Percentiles rank a stretch among this genome's conserved stretches.
Conservation (phyloP, 2,888 invertebrate genomes). For the Nomada goodeniana region DNA sequence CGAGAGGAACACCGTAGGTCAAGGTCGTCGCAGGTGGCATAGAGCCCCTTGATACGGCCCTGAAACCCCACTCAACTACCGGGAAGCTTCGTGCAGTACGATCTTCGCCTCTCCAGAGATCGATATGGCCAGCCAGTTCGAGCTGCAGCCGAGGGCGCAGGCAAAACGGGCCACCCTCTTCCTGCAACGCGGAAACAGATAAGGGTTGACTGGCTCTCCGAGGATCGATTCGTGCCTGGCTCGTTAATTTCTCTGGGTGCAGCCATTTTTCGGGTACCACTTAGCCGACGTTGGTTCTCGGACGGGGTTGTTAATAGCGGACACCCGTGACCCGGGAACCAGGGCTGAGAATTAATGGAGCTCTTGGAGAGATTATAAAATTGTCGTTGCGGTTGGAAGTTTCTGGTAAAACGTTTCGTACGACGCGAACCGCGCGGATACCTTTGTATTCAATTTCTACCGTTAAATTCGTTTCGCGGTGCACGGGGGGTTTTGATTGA, state of each 20-base stretch:
- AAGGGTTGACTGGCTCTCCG: slow-evolving; percentile 14
- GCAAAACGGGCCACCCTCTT: slow-evolving; percentile 41
- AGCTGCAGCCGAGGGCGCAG: slow-evolving; percentile 47
- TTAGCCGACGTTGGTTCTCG: not conserved
- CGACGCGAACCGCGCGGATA: too few species aligned
- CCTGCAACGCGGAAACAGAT: slow-evolving; percentile 19
- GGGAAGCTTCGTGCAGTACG: slow-evolving; percentile 59
- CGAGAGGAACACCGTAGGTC: slow-evolving; percentile 81
- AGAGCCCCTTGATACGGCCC: slow-evolving; percentile 54
- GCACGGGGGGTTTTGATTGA: not conserved
- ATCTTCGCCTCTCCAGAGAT: slow-evolving; percentile 59
- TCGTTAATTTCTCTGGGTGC: not conserved
- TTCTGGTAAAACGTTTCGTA: not conserved
- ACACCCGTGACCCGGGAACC: not conserved
- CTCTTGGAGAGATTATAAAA: not conserved
- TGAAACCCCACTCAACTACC: slow-evolving; percentile 56
- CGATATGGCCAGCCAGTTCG: slow-evolving; percentile 60
- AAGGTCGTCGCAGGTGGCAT: slow-evolving; percentile 75
- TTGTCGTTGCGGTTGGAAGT: too few species aligned
- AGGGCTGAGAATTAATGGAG: too few species aligned
- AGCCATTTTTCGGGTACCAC: not conserved
- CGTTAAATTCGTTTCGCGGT: too few species aligned
- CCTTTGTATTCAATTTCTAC: too few species aligned
- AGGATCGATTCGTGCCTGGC: slow-evolving; percentile 24
- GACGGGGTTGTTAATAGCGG: not conserved